Evolutionary conservation across 2,113 vertebrate species (phyloP), one percentile per base, ranked within the genome.

Genomic region (Aphyosemion australe): DNA sequence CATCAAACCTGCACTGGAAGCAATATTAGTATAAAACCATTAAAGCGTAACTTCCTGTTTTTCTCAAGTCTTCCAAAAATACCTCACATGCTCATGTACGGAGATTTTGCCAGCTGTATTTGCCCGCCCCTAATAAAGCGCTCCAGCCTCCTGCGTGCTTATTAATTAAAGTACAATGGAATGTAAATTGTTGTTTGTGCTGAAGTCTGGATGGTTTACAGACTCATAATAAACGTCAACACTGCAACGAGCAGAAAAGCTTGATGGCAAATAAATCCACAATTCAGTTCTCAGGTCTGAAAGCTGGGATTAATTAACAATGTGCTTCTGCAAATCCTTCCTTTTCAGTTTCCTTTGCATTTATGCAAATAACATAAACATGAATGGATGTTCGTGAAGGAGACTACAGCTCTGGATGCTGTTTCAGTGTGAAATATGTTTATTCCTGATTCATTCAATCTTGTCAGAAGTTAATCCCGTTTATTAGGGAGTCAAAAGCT

Each of bases 71-170:
- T 41, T 19, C 5, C n/a, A 37, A 12, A 41, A n/a, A 41, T 39
- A 39, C 10, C 18, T 18, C 37, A n/a, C 31, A 56, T 19, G 16
- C 32, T 55, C 53, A 39, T 39, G 32, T 55, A 55, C 6, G 19
- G 14, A 50, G 19, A 59, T 46, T 48, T 61, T 61, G 18, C 12
- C 51, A 49, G 48, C 34, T 59, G 39, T 47, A 20, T 34, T 34
- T 68, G 12, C 18, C 16, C 45, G 41, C 21, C 15, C 42, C 18
- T 19, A 34, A 54, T n/a, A 39, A 37, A 37, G 43, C 19, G 8
- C 21, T 34, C n/a, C 13, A 34, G 12, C 18, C 5, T 34, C n/a
- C 31, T 34, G 52, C 8, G 11, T 39, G 53, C 32, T 11, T 56
- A 39, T 39, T 34, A 18, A 37, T 51, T 45, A 2, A 6, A 47